Base-by-base conservation (phyloP, 2,113 vertebrate species). In the Machaerirhynchus nigripectus region DNA sequence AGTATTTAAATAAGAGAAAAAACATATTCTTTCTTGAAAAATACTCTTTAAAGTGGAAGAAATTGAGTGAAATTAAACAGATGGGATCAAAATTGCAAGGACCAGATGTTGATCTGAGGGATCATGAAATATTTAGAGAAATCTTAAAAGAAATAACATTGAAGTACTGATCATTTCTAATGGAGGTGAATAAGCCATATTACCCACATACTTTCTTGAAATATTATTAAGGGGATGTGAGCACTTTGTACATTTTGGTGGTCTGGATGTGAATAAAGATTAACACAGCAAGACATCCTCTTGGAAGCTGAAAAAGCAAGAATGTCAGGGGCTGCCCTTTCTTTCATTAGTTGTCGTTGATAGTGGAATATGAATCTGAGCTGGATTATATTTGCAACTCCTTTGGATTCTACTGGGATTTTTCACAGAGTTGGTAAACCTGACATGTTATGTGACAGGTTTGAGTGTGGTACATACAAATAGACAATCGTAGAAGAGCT, bases 401-500 rank as follows among this genome's bases (percentile, higher is more conserved):
- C 39, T 57, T 28, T 3, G 19, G 50, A 46, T 33, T 70, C 21
- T 89, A 4, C 15, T 76, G 42, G 10, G 27, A 67, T 57, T 91
- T 79, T 55, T 77, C 14, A 65, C 28, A 55, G 37, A 27, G 6
- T 3, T 85, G 50, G 33, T 70, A 93, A 93, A 80, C 31, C 10
- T 18, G 31, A 56, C 6, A 6, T 30, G 11, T 15, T 8, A n/a
- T n/a, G 0, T 37, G 46, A 33, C 52, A 69, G 15, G 35, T 44
- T 18, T 8, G 19, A 76, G 5, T 15, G 19, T 42, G 31, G n/a
- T 67, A 61, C 8, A 20, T 7, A 7, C 23, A 33, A 19, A 39
- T 11, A 16, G 31, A 19, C 15, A 40, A 2, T 27, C 0, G 1
- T 0, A 47, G 56, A 57, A 77, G 11, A 75, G 37, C 39, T 79